These are phyloP conservation scores for Myanophis thanlyinensis DNA, from an alignment of 2,113 vertebrate genomes.

Conservation along the genomic window DNA sequence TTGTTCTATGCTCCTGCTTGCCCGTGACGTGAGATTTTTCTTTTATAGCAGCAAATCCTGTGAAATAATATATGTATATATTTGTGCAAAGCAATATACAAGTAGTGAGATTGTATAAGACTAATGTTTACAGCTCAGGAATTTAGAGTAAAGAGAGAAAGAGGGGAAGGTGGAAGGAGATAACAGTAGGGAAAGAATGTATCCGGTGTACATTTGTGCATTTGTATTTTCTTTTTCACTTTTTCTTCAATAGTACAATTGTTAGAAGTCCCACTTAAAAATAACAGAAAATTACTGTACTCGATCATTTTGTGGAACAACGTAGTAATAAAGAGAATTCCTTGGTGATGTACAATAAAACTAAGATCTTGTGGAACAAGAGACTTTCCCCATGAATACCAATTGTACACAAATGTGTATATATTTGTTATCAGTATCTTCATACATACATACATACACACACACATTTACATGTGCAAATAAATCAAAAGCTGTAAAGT, in stretches of 20 bases:
- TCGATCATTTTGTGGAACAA: background rate
- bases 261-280: background rate
- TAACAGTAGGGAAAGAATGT: background rate
- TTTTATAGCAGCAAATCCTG: background rate
- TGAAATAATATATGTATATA: background rate
- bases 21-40: background rate
- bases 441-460: background rate
- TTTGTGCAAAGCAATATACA: background rate
- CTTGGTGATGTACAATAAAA: background rate
- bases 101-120: background rate
- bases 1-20: background rate
- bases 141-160: too few species aligned
- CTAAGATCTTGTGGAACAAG: background rate
- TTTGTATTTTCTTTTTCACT: background rate
- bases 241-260: background rate
- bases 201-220: background rate
- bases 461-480: background rate
- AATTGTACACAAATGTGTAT: too few species aligned
- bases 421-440: background rate
- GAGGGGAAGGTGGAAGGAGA: too few species aligned
- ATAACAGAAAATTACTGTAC: background rate
- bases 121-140: background rate
- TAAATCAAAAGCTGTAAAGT: background rate
- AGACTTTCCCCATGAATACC: background rate
- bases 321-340: background rate